phyloP scores from a whole-genome alignment of 2,113 vertebrate genomes.

The Cavia porcellus region DNA sequence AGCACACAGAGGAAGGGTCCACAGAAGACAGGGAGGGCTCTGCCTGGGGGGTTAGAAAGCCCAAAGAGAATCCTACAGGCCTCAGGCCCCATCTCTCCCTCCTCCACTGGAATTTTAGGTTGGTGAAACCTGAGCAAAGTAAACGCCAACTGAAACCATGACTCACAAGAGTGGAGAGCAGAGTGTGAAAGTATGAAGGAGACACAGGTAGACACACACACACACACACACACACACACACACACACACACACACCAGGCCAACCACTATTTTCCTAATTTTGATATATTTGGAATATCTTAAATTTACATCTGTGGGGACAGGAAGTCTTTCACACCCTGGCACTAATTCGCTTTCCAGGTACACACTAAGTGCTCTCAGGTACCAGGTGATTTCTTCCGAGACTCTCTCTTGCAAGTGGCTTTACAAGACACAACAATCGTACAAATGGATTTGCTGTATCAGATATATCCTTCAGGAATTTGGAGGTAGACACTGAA shows the following conservation, averaged over 20 bases:
- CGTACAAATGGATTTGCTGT: constrained; percentile 21
- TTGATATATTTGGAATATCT: not conserved
- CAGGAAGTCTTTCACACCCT: not conserved
- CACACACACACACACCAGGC: too few species aligned
- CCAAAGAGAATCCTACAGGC: not conserved
- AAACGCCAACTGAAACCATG: not conserved
- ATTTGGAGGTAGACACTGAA: not conserved
- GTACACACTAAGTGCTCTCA: not conserved
- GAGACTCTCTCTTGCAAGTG: not conserved
- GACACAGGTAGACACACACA: not conserved
- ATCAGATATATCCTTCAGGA: not conserved
- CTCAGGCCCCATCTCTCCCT: not conserved
- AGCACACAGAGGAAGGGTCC: not conserved
- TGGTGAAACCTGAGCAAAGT: not conserved
- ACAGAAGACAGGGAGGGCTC: not conserved
- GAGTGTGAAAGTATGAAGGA: not conserved
- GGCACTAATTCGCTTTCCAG: not conserved
- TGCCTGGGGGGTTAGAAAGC: not conserved
- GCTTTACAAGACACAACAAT: not conserved
- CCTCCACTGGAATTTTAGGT: not conserved
- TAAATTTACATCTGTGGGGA: not conserved
- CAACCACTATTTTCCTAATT: not conserved
- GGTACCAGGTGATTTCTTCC: not conserved
- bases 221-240: not conserved
- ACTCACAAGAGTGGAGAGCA: not conserved